phyloP scores from a whole-genome alignment of 2,888 invertebrate genomes.

The Noctua janthina region DNA sequence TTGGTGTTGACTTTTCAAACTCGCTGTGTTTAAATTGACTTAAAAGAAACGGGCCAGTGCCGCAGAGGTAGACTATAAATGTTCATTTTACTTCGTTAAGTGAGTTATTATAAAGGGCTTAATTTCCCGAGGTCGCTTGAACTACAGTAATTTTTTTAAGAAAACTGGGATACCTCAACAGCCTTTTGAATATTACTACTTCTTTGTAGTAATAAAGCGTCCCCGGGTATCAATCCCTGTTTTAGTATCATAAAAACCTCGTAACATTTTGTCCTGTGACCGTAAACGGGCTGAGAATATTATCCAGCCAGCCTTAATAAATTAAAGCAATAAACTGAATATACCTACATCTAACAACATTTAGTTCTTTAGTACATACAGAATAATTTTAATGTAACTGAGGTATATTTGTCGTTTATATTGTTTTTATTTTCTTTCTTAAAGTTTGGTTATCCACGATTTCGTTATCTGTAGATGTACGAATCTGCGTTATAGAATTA shows the following conservation, averaged over 20 bases:
- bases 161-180: conserved; percentile 4
- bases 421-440: too few species aligned
- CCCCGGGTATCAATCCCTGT: neutral
- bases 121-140: neutral
- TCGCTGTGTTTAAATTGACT: neutral
- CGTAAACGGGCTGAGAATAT: conserved; percentile 23
- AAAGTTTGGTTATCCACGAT: too few species aligned
- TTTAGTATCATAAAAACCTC: conserved; percentile 7
- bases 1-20: neutral
- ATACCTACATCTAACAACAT: neutral
- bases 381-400: too few species aligned
- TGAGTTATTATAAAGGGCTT: neutral
- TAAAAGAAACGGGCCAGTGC: neutral
- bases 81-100: neutral
- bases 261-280: conserved; percentile 10
- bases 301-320: conserved; percentile 27
- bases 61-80: too few species aligned
- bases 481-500: too few species aligned
- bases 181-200: conserved; percentile 8
- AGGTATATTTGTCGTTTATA: too few species aligned
- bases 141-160: neutral
- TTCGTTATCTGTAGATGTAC: too few species aligned
- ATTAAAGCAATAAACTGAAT: conserved; percentile 21
- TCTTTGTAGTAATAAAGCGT: neutral
- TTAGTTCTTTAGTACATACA: neutral